Conservation (phyloP, 2,888 invertebrate genomes). For the Phyllotreta striolata region DNA sequence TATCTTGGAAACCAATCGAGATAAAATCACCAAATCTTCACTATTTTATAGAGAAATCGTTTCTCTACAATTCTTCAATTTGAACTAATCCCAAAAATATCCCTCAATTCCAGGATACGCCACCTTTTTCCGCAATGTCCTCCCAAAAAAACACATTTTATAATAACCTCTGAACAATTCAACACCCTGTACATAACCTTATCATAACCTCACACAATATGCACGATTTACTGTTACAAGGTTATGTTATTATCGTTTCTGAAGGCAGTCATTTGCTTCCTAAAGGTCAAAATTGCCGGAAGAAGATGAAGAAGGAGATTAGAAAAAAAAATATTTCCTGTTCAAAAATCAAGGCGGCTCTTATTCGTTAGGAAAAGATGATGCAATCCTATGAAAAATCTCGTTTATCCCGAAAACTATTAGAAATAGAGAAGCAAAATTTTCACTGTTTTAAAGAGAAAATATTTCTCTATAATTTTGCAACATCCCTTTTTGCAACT, state of each 20-base stretch:
- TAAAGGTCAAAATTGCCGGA: constrained; percentile 26
- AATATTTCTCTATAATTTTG: no score
- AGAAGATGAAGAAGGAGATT: constrained; percentile 25
- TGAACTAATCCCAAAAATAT: neutral
- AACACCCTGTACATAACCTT: neutral
- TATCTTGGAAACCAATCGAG: no score
- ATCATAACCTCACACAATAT: constrained; percentile 7
- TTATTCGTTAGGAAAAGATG: neutral
- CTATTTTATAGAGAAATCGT: no score
- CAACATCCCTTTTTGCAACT: no score
- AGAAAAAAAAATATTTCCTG: constrained; percentile 5
- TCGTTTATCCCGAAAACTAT: no score
- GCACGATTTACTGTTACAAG: constrained; percentile 15
- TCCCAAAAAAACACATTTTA: neutral
- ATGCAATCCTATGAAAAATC: no score
- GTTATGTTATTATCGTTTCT: constrained; percentile 20
- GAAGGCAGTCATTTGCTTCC: constrained; percentile 20
- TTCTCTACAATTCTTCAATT: no score
- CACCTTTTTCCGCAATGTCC: constrained; percentile 35
- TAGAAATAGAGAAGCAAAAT: no score
- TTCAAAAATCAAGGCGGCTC: constrained; percentile 24
- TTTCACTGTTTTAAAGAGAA: no score
- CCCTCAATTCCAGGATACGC: constrained; percentile 23
- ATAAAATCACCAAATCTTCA: no score
- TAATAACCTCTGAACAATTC: neutral